Conservation (phyloP, 2,888 invertebrate species). For the Calephelis perditalis region DNA sequence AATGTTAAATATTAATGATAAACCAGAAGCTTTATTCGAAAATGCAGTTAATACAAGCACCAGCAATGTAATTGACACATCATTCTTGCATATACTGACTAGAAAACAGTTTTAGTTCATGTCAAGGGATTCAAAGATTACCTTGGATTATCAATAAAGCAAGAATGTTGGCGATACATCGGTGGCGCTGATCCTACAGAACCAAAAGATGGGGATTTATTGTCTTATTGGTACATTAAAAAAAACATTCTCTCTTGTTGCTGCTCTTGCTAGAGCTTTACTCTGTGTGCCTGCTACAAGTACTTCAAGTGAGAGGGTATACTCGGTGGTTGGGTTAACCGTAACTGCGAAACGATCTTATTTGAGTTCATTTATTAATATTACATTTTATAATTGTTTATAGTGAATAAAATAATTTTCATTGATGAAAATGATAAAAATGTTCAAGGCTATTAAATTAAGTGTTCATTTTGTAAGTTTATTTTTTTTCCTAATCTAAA, state of each 20-base stretch:
- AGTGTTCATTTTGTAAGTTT: neutral
- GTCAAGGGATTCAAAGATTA: too few relatives aligned
- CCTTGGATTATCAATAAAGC: too few relatives aligned
- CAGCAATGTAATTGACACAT: conserved; percentile 1
- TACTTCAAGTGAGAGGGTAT: conserved; percentile 26
- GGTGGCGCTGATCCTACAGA: neutral
- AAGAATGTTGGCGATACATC: neutral
- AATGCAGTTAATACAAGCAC: neutral
- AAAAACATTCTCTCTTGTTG: neutral
- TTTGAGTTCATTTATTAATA: neutral
- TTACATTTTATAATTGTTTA: too few relatives aligned
- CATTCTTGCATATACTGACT: too few relatives aligned
- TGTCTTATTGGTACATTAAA: neutral
- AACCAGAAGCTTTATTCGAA: too few relatives aligned
- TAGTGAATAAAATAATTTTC: neutral
- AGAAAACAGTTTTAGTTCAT: too few relatives aligned
- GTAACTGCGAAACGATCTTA: conserved; percentile 23
- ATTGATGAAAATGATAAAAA: conserved; percentile 11
- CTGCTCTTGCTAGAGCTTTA: neutral
- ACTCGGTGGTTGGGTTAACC: conserved; percentile 23
- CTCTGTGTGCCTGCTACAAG: conserved; percentile 24
- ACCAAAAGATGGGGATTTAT: conserved; percentile 4
- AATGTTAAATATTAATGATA: conserved; percentile 5
- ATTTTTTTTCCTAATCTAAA: neutral
- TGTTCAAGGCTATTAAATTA: too few relatives aligned